These are phyloP conservation scores for Altica lythri DNA, from an alignment of 2,888 invertebrate species.

Conservation along the genomic window DNA sequence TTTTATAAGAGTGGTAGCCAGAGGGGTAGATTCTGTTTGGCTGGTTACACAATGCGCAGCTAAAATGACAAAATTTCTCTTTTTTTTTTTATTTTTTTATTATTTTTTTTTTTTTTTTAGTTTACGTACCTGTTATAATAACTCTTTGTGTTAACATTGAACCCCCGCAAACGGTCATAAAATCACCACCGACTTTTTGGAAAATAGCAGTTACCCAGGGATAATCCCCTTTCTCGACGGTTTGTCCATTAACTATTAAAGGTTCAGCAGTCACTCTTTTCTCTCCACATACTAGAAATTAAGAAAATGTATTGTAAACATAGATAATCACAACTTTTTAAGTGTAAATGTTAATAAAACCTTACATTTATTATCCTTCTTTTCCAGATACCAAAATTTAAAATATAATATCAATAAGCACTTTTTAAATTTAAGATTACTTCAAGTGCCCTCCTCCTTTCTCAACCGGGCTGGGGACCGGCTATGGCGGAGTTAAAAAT, in stretches of 20 bases:
- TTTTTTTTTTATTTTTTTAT: constrained; percentile 9
- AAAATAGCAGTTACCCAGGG: constrained; percentile 52
- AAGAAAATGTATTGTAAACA: background rate
- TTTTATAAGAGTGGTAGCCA: too few species aligned
- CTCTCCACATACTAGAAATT: constrained; percentile 50
- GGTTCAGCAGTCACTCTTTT: constrained; percentile 42
- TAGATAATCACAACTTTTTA: background rate
- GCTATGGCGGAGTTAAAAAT: too few species aligned
- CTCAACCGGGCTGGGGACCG: too few species aligned
- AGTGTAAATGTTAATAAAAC: background rate
- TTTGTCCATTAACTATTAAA: constrained; percentile 45
- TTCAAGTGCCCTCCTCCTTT: too few species aligned
- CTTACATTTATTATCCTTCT: too few species aligned
- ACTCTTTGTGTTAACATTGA: constrained; percentile 45
- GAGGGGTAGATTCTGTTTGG: too few species aligned
- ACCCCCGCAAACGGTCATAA: constrained; percentile 47
- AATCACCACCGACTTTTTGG: constrained; percentile 13
- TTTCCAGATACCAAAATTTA: too few species aligned
- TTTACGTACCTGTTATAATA: constrained; percentile 46
- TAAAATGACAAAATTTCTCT: constrained; percentile 22
- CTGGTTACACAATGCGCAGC: constrained; percentile 51
- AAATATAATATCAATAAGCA: too few species aligned
- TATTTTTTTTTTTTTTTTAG: background rate
- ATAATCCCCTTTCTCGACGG: constrained; percentile 46
- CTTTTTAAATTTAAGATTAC: too few species aligned